Evolutionary conservation across 1,140 invertebrate species (phyloP).

Genomic region (Atopsyche davidsoni): DNA sequence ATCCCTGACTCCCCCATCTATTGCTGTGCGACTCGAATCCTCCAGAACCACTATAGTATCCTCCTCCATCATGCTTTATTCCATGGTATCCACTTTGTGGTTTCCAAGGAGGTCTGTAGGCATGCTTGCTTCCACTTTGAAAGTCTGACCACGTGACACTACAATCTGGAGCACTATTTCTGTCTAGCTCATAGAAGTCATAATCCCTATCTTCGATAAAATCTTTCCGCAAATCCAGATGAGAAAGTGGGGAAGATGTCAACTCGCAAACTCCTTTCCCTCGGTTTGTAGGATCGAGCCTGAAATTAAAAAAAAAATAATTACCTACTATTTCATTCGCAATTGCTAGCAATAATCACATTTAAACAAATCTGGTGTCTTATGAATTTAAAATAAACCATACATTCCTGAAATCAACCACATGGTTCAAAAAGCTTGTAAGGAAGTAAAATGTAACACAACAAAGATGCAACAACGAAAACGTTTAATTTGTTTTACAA

Average conservation of each 20-base stretch:
- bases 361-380: too few species aligned
- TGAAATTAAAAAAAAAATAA: constrained; percentile 35
- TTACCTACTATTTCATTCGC: too few species aligned
- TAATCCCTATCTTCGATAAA: constrained; percentile 63
- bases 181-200: constrained; percentile 70
- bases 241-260: constrained; percentile 58
- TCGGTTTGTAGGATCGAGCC: constrained; percentile 55
- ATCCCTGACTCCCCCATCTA: constrained; percentile 11
- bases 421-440: too few species aligned
- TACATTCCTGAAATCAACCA: too few species aligned
- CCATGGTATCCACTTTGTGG: constrained; percentile 1
- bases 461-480: too few species aligned
- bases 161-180: constrained; percentile 44
- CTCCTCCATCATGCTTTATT: constrained; percentile 1
- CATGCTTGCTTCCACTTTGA: constrained; percentile 4
- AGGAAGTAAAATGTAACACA: too few species aligned
- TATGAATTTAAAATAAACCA: too few species aligned
- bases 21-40: constrained; percentile 7
- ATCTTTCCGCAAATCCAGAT: constrained; percentile 57
- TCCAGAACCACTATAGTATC: constrained; percentile 1
- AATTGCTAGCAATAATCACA: too few species aligned
- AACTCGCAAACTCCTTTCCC: constrained; percentile 67
- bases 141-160: constrained; percentile 37
- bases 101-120: constrained; percentile 10
- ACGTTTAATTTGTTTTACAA: too few species aligned